Evolutionary conservation across 2,888 invertebrate species (phyloP), one percentile per base, ranked within the genome.

Genomic region (Polydrusus cervinus): DNA sequence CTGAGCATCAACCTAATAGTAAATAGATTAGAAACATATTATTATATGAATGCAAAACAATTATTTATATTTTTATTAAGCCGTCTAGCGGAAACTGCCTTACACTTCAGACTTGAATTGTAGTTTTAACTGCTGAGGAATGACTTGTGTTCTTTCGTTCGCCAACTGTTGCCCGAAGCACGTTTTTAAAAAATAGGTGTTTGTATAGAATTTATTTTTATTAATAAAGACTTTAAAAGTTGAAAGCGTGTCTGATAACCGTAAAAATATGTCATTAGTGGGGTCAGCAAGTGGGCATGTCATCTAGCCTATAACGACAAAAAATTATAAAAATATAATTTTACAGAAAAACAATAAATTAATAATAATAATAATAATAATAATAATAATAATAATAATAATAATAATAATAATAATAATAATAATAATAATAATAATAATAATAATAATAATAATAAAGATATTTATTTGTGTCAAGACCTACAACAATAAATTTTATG

Each of bases 191-290:
- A 51, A 51, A 51, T 51, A 9, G 16, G 51, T 51, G 13, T 20
- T 20, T 20, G 51, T 20, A 51, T 20, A 51, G 20, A 20, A 51
- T 51, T 51, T 51, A 20, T 11, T 10, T 51, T 13, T 51, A 55
- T 30, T 30, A 55, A 55, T 25, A 55, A 55, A 30, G 25, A n/a
- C 30, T n/a, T 55, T n/a, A 20, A 30, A 55, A n/a, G n/a, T 25
- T 13, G 11, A 30, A 55, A 30, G 55, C 51, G 20, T 51, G 10
- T 51, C 51, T 9, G 47, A 49, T 49, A 49, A 49, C 47, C 47
- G 47, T 49, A 49, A 49, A 49, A 49, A 49, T 49, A 49, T 49
- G 16, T 49, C 47, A 49, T 49, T 49, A 49, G 47, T 16, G 47
- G 16, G 47, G 34, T 34, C 7, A 34, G 5, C 34, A 34, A 34